These are phyloP conservation scores for Malachius bipustulatus DNA, from an alignment of 2,888 invertebrate species.

Conservation along the genomic window DNA sequence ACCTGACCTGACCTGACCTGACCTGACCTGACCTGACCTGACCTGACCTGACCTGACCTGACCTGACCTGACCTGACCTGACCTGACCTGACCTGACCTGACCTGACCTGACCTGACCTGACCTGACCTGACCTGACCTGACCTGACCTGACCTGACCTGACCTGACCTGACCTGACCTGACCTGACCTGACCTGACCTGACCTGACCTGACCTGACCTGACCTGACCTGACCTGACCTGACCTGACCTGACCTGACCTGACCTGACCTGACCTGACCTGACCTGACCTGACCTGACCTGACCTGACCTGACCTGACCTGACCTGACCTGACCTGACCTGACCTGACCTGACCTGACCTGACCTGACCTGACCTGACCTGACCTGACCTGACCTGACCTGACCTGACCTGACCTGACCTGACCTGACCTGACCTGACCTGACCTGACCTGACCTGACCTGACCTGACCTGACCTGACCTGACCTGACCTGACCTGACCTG, in stretches of 20 bases:
- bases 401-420: slow-evolving; percentile 4
- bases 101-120: slow-evolving; percentile 3
- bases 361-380: slow-evolving; percentile 4
- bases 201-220: slow-evolving; percentile 4
- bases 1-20: slow-evolving; percentile 3
- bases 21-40: slow-evolving; percentile 4
- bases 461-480: slow-evolving; percentile 4
- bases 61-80: slow-evolving; percentile 7
- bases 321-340: slow-evolving; percentile 4
- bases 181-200: slow-evolving; percentile 4
- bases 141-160: slow-evolving; percentile 4
- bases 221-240: slow-evolving; percentile 4
- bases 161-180: slow-evolving; percentile 4
- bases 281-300: slow-evolving; percentile 4
- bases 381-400: slow-evolving; percentile 4
- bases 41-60: slow-evolving; percentile 5
- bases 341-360: slow-evolving; percentile 4
- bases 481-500: too few relatives aligned
- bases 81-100: slow-evolving; percentile 7
- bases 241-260: slow-evolving; percentile 4
- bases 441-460: slow-evolving; percentile 4
- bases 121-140: slow-evolving; percentile 4
- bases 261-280: slow-evolving; percentile 4
- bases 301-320: slow-evolving; percentile 4
- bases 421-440: slow-evolving; percentile 4